Evolutionary conservation across 2,797 vertebrate genomes (phyloP), one percentile per base, ranked within the genome.

Genomic region (Eremophila alpestris): DNA sequence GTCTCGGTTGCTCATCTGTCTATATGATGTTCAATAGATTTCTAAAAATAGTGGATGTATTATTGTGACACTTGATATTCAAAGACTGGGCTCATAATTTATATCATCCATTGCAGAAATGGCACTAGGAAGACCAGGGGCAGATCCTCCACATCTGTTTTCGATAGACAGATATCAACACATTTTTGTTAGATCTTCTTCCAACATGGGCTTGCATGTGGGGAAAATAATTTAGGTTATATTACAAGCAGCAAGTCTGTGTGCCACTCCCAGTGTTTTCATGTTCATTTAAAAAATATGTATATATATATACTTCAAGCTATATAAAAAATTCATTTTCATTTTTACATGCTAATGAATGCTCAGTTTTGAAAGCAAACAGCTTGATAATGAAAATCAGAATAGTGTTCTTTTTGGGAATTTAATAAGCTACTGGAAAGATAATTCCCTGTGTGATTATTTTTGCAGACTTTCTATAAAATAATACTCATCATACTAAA

Each of bases 171-270:
- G 15, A 49, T 81, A 89, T 90, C 67, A 94, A 41, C 38, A 65
- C 40, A 68, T 82, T 58, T 92, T 75, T 90, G 23, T 84, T 83
- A 36, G 68, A 83, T 93, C 46, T 83, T 90, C 32, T 90, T 94
- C 60, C 68, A 84, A 74, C 27, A 29, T 27, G 91, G 49, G 12
- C 15, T 58, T 54, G 80, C 46, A 67, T 46, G 23, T 49, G 54
- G 77, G 87, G 40, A 22, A 94, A 88, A 94, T 62, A 69, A 10
- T 77, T 74, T 64, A 60, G 65, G 41, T 49, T 85, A 13, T 55
- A 30, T 49, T 83, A 85, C 5, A 75, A 43, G 88, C 54, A 92
- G 13, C 19, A 85, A 65, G 26, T 69, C 38, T 43, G 17, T 40
- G 40, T 80, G 51, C 36, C 43, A 32, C 10, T 93, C 69, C 13